Evolutionary conservation across 2,888 invertebrate species (phyloP).

Genomic region (Agrotis segetum): DNA sequence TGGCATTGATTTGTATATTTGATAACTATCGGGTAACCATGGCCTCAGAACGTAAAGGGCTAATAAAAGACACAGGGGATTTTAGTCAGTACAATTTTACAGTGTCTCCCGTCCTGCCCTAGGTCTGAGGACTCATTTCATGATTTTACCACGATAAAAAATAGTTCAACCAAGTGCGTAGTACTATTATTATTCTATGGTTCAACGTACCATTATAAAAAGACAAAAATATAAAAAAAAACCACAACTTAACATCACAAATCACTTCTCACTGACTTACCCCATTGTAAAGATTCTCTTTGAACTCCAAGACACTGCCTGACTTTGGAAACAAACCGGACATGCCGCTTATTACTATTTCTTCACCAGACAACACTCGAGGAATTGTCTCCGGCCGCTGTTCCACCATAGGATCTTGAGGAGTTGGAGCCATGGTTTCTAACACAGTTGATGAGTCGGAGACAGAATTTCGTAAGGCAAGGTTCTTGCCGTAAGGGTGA

Average conservation of each 20-base stretch:
- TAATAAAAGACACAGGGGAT: too few relatives aligned
- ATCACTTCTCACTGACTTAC: slow-evolving; percentile 66
- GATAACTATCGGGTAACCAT: too few relatives aligned
- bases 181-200: too few relatives aligned
- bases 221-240: too few relatives aligned
- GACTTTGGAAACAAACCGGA: slow-evolving; percentile 92
- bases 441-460: not conserved
- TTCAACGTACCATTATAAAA: too few relatives aligned
- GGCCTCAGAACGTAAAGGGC: too few relatives aligned
- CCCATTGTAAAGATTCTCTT: slow-evolving; percentile 91
- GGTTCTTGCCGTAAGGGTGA: not conserved
- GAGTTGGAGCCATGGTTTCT: slow-evolving; percentile 38
- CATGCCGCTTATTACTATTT: slow-evolving; percentile 91
- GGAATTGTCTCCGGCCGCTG: slow-evolving; percentile 41
- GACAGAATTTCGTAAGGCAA: not conserved
- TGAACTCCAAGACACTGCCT: slow-evolving; percentile 91
- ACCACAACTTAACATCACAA: not conserved
- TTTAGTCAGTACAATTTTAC: too few relatives aligned
- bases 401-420: slow-evolving; percentile 35
- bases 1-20: too few relatives aligned
- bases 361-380: slow-evolving; percentile 79
- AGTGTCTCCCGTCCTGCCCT: too few relatives aligned
- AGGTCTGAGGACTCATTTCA: too few relatives aligned
- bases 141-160: too few relatives aligned
- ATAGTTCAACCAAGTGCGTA: too few relatives aligned